Conservation (phyloP, 2,888 invertebrate species). For the Epistrophella euchroma region DNA sequence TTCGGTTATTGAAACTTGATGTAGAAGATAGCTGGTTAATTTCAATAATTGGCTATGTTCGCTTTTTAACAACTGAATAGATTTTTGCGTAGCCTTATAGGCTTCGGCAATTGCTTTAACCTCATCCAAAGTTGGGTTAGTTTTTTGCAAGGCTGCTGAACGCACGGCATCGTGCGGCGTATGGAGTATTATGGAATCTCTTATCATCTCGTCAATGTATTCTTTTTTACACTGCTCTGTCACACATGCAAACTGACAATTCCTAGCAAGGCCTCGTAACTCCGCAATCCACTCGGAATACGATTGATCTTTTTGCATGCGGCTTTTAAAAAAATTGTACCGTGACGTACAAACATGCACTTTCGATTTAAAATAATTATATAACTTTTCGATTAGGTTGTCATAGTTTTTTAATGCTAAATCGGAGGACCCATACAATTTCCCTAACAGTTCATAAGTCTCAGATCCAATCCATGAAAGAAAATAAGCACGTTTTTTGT, state of each 20-base stretch:
- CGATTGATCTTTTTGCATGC: conserved; percentile 39
- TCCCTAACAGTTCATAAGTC: conserved; percentile 37
- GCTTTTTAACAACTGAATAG: conserved; percentile 34
- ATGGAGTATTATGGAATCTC: conserved; percentile 35
- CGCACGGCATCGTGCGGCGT: conserved; percentile 47
- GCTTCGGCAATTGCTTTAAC: conserved; percentile 42
- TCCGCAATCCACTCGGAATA: conserved; percentile 47
- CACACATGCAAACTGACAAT: conserved; percentile 39
- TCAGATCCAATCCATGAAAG: conserved; percentile 1
- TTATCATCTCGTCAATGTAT: conserved; percentile 42
- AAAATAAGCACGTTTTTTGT: conserved; percentile 36
- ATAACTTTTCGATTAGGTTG: conserved; percentile 13
- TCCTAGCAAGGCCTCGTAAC: conserved; percentile 40
- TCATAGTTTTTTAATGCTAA: background rate
- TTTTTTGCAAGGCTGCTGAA: conserved; percentile 31
- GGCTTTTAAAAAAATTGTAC: conserved; percentile 42
- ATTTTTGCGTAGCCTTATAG: conserved; percentile 36
- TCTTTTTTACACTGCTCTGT: conserved; percentile 33
- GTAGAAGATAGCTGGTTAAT: conserved; percentile 28
- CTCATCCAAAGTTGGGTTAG: conserved; percentile 45
- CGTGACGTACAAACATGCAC: conserved; percentile 34
- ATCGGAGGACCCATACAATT: conserved; percentile 34
- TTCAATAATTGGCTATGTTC: conserved; percentile 16
- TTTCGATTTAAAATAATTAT: conserved; percentile 37
- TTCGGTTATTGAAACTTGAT: background rate